These are phyloP conservation scores for Cryptocheilus praepositus DNA, from an alignment of 2,888 invertebrate genomes.

Conservation along the genomic window DNA sequence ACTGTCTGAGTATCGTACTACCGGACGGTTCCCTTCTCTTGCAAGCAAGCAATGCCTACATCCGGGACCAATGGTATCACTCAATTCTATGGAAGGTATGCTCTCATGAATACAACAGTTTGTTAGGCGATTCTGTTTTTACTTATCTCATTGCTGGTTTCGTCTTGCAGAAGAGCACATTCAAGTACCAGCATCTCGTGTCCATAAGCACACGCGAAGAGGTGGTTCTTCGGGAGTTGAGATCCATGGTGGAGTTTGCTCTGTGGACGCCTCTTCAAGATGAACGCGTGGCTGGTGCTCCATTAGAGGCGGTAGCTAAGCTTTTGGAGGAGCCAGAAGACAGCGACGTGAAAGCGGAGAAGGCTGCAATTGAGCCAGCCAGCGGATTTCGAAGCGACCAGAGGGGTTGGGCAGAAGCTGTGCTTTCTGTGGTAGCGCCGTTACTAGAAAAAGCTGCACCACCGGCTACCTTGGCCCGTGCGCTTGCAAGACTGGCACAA, in stretches of 20 bases:
- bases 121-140: no score
- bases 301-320: conserved; percentile 84
- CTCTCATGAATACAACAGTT: not conserved
- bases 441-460: conserved; percentile 81
- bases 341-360: conserved; percentile 61
- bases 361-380: conserved; percentile 69
- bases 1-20: conserved; percentile 85
- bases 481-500: conserved; percentile 80
- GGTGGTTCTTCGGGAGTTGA: conserved; percentile 85
- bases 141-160: conserved; percentile 28
- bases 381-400: conserved; percentile 68
- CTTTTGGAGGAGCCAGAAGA: conserved; percentile 78
- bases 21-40: conserved; percentile 84
- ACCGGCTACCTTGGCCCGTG: conserved; percentile 79
- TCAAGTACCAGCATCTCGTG: conserved; percentile 83
- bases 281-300: conserved; percentile 83
- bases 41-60: conserved; percentile 86
- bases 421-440: conserved; percentile 78
- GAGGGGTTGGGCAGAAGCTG: conserved; percentile 77
- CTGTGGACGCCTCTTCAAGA: conserved; percentile 86
- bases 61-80: conserved; percentile 89
- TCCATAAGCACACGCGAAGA: conserved; percentile 82
- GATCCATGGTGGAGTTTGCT: conserved; percentile 87
- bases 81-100: conserved; percentile 87
- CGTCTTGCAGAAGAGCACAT: conserved; percentile 83